Evolutionary conservation across 2,113 vertebrate genomes (phyloP).

Genomic region (Eupsittula cactorum): DNA sequence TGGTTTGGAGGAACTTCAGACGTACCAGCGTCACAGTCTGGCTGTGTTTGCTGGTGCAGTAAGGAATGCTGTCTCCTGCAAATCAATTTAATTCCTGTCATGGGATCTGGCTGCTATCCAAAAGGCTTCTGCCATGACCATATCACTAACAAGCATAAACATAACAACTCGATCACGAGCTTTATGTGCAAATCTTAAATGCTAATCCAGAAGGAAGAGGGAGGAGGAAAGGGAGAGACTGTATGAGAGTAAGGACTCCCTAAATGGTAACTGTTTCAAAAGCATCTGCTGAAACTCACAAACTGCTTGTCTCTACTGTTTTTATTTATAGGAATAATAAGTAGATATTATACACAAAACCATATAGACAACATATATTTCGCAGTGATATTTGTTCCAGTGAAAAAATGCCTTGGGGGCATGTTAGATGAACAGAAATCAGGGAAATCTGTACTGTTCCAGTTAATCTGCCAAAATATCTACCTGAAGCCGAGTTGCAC

Average conservation of each 20-base stretch:
- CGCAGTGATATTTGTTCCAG: background rate
- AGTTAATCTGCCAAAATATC: background rate
- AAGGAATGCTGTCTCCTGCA: conserved; percentile 46
- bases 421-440: background rate
- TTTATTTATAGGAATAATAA: background rate
- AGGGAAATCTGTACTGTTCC: background rate
- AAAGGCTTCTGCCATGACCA: background rate
- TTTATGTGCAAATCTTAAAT: background rate
- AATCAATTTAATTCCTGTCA: conserved; percentile 33
- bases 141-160: background rate
- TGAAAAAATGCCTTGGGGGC: background rate
- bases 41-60: background rate
- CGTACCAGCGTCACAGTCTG: background rate
- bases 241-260: background rate
- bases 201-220: background rate
- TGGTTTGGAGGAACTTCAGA: conserved; percentile 4
- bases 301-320: background rate
- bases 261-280: background rate
- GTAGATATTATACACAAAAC: background rate
- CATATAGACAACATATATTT: background rate
- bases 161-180: background rate
- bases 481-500: rapidly evolving
- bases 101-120: conserved; percentile 9
- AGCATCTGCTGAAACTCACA: background rate
- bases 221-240: background rate